A percentile compares a stretch with the other conserved stretches of the same genome.
Conservation (phyloP, 1,140 invertebrate species). For the Cherax quadricarinatus region DNA sequence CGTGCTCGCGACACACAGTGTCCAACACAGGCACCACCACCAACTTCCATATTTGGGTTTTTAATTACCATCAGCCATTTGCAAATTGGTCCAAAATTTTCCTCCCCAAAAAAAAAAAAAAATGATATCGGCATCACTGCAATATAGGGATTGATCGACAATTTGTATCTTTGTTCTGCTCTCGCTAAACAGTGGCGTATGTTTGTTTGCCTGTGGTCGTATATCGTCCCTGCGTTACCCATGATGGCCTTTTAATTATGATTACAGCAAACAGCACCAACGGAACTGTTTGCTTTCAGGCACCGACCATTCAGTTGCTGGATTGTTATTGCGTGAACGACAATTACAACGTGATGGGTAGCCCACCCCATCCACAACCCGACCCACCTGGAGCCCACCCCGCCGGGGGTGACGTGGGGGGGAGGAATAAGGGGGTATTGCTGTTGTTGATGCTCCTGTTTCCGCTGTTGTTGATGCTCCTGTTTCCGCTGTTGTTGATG, state of each 20-base stretch:
- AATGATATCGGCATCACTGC: neutral
- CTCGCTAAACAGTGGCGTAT: neutral
- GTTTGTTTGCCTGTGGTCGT: neutral
- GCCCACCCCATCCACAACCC: neutral
- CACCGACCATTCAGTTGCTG: neutral
- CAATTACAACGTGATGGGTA: neutral
- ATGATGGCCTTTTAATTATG: slow-evolving; percentile 14
- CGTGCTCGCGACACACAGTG: no score
- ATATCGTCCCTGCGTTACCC: neutral
- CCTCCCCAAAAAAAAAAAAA: no score
- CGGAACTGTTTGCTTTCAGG: neutral
- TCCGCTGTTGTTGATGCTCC: neutral
- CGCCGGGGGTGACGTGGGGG: no score
- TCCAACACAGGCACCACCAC: neutral
- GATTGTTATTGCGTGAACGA: slow-evolving; percentile 6
- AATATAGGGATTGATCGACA: neutral
- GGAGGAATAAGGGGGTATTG: no score
- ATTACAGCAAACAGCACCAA: slow-evolving; percentile 9
- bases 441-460: neutral
- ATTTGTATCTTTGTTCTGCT: neutral
- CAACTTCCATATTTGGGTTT: neutral
- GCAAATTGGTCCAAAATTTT: neutral
- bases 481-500: neutral
- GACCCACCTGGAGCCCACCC: no score
- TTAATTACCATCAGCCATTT: neutral